Evolutionary conservation across 2,888 invertebrate species (phyloP), one percentile per base, ranked within the genome.

Genomic region (Caradrina kadenii): DNA sequence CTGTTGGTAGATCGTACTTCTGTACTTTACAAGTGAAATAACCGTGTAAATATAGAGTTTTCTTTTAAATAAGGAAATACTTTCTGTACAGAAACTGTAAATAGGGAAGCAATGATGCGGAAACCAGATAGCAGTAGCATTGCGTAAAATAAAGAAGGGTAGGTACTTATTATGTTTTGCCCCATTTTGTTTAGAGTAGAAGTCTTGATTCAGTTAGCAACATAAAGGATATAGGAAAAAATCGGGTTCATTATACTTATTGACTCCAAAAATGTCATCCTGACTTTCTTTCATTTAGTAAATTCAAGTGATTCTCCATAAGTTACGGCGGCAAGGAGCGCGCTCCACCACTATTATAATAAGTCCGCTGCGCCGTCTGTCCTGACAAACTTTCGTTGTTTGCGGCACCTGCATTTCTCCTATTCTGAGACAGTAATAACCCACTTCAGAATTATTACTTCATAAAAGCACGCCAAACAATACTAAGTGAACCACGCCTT

Each of bases 351-450:
- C 69, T 75, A 63, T 76, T 76, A 61, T 76, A 76, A 79, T 79
- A 81, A 81, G 72, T 66, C 65, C 60, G 39, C 60, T 60, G 64
- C 35, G 62, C 71, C 64, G 67, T 58, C 76, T 70, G 73, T 66
- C 50, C 64, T 79, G 60, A 49, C 56, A 73, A 82, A 83, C 60
- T 83, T 83, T 71, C 76, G 63, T 76, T 79, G 79, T 77, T 81
- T 81, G 83, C 53, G 66, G 70, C 81, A 83, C 83, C 82, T 83
- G 82, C 81, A 82, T 79, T 75, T 74, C 81, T 74, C 72, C 56
- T 48, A 61, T 21, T 55, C 61, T 3, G 54, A 64, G 76, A 79
- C 70, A 63, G 75, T 69, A 70, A 79, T 82, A 79, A 68, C 70
- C 61, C 62, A 77, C 75, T 77, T 76, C 53, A 73, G 68, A 65